A percentile compares a stretch with the other conserved stretches of the same genome.
phyloP scores from a whole-genome alignment of 2,888 invertebrate genomes.

The Mongoloraphidia duomilia region DNA sequence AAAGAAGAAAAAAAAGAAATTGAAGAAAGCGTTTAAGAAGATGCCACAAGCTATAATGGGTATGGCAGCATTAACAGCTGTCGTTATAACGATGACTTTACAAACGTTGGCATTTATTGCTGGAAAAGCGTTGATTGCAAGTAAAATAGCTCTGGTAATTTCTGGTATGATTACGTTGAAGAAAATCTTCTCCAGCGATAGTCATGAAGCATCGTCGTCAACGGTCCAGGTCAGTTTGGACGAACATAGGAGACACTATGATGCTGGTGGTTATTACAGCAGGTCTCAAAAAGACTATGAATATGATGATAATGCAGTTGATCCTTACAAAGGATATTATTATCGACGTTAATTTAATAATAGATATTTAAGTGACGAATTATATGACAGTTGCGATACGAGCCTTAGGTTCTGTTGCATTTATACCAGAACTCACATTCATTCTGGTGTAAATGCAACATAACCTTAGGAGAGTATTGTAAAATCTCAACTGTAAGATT shows the following conservation, averaged over 20 bases:
- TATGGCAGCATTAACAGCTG: constrained; percentile 35
- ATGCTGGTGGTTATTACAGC: no score
- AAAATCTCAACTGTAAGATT: no score
- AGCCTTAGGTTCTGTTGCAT: no score
- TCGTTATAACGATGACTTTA: constrained; percentile 52
- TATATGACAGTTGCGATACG: no score
- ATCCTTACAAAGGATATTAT: neutral
- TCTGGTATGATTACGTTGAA: constrained; percentile 57
- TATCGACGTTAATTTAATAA: no score
- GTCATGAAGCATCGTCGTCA: constrained; percentile 43
- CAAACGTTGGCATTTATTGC: constrained; percentile 56
- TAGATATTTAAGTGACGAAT: no score
- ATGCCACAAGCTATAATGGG: constrained; percentile 25
- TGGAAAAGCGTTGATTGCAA: constrained; percentile 55
- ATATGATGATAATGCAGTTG: constrained; percentile 17
- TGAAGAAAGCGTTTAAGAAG: constrained; percentile 20
- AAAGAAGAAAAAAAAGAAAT: constrained; percentile 14
- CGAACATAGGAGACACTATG: no score
- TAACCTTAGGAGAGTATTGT: no score
- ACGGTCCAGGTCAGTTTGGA: constrained; percentile 37
- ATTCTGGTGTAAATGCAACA: no score
- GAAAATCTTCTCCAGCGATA: constrained; percentile 54
- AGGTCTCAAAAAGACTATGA: constrained; percentile 15
- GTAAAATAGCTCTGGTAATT: constrained; percentile 58
- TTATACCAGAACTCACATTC: no score